Evolutionary conservation across 2,888 invertebrate genomes (phyloP), one percentile per base, ranked within the genome.

Genomic region (Idaea aversata): DNA sequence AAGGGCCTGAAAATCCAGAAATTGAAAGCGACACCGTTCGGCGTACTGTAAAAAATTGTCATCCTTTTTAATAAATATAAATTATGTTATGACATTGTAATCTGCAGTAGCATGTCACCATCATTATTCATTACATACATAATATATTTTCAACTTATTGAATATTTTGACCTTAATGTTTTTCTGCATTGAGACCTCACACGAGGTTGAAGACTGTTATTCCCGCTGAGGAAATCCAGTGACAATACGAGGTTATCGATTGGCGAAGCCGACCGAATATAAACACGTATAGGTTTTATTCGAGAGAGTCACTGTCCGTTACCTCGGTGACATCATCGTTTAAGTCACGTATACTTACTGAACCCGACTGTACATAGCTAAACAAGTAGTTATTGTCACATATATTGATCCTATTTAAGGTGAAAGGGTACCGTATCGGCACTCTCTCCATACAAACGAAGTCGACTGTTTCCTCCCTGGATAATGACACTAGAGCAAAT

Each of bases 321-420:
- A 84, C 72, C 77, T 79, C 72, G 63, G 78, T 90, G 90, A 90
- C 85, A 88, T 90, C 90, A 89, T 75, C 87, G 77, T 77, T 47
- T 67, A 84, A 83, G 47, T 47, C 47, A 47, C 47, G 13, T 47
- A 47, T 47, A 73, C 80, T 80, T 82, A 77, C 81, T 78, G 79
- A 80, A 77, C 81, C 76, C 77, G 74, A 80, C 79, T 76, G 75
- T 77, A 76, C 76, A 75, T 77, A 76, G 76, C 73, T 72, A 69
- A 68, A 66, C 69, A 61, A 67, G 67, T 70, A 68, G 63, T 71
- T 74, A 71, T 73, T 75, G 72, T 72, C 73, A 10, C 47, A 47
- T 2, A 47, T 4, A 47, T 13, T 25, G 25, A 25, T 25, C 25
- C 25, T 25, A 25, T 25, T 25, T 25, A 25, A n/a, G n/a, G n/a